Base-by-base conservation (phyloP, 2,113 vertebrate species). In the Microcebus lehilahytsara region DNA sequence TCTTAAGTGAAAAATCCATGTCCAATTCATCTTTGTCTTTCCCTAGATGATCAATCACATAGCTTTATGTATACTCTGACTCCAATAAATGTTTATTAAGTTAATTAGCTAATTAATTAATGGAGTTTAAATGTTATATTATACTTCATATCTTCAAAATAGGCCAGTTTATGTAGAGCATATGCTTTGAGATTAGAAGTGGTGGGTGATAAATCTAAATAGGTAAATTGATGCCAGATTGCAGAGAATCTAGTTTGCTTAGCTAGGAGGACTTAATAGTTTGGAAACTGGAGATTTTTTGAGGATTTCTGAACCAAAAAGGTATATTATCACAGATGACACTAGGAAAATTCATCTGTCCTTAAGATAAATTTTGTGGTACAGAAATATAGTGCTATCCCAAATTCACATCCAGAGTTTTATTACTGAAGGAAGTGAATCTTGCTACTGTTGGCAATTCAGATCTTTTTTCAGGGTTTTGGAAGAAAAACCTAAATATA, bases 91-190 rank as follows among this genome's bases (percentile, higher is more conserved):
- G 9, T 78, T 89, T 81, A 64, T 25, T 89, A n/a, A 89, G 78
- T 92, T 83, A 88, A 71, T 60, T 64, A 85, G 74, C 72, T 27
- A 81, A 74, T 83, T 27, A 77, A 74, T 85, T 37, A 64, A 80
- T 74, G 5, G 23, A 20, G 2, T 46, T 66, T 96, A 71, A 80
- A 64, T 89, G 2, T 34, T 56, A 49, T 87, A 1, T 34, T 42
- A 56, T 79, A 72, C 88, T 94, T 91, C 23, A 85, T 72, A 66
- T 93, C 60, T 91, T 89, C 37, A 9, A 95, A 89, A 53, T 49
- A 81, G 11, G 9, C 6, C 9, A 34, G 9, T 78, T 91, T 77
- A 67, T 79, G 32, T 49, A 49, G 14, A 93, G 17, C 5, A 56
- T 80, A 42, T 66, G 7, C 2, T 89, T 89, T 92, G 53, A 74